phyloP scores from a whole-genome alignment of 2,113 vertebrate genomes.

The Chiloscyllium plagiosum region DNA sequence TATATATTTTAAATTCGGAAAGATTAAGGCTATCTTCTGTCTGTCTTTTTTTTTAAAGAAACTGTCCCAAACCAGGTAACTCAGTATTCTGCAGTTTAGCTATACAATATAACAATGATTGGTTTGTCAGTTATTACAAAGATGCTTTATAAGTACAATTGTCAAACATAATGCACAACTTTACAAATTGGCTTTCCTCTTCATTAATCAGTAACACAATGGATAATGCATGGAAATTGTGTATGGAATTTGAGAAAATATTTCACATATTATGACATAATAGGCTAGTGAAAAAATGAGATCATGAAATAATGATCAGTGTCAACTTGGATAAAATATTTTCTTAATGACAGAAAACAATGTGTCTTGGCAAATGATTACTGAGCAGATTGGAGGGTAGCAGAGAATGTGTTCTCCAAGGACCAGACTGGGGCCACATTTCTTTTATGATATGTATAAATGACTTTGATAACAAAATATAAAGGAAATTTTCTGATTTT shows the following conservation, averaged over 20 bases:
- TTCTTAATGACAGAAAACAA: no score
- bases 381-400: no score
- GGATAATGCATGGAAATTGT: conserved; percentile 36
- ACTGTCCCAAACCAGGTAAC: conserved; percentile 40
- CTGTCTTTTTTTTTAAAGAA: conserved; percentile 38
- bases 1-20: neutral
- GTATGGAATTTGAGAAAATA: neutral
- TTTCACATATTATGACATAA: no score
- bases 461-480: no score
- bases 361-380: no score
- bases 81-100: conserved; percentile 34
- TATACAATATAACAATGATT: conserved; percentile 36
- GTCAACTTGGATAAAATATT: no score
- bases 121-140: conserved; percentile 12
- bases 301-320: no score
- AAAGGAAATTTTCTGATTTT: no score
- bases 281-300: no score
- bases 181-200: conserved; percentile 16
- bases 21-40: neutral
- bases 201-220: conserved; percentile 35
- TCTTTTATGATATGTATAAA: no score
- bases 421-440: no score
- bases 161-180: conserved; percentile 38
- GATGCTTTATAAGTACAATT: conserved; percentile 39
- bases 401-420: no score